Evolutionary conservation across 2,888 invertebrate genomes (phyloP), one percentile per base, ranked within the genome.

Genomic region (Trachelus stipa): DNA sequence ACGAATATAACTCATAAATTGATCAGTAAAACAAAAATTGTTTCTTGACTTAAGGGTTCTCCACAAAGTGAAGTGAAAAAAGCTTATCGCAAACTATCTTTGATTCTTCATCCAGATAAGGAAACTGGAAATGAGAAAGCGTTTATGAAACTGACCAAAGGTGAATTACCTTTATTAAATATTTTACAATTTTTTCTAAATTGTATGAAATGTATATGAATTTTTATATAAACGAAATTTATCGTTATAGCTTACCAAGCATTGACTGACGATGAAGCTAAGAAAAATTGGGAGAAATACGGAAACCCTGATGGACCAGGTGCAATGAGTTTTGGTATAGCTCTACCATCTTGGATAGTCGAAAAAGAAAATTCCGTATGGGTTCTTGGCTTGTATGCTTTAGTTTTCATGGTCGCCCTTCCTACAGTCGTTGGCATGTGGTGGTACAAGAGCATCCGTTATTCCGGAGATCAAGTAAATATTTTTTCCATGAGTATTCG

Each of bases 301-400:
- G 99, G 99, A 34, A 99, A 99, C 93, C 99, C 99, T 1, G 99
- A 99, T 93, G 99, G 99, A 4, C 99, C 99, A 0, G 99, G 98
- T 82, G 99, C 98, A 34, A 99, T 98, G 95, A 98, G 98, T 87
- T 99, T 99, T 94, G 99, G 99, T 79, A 99, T 99, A 90, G 99
- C 99, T 11, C 92, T 99, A 77, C 99, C 99, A 11, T 99, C 99
- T 77, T 99, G 99, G 99, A 98, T 99, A 91, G 98, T 99, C 12
- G 99, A 99, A 90, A 98, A 99, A 91, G 98, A 99, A 92, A 99
- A 99, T 91, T 99, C 99, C 84, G 95, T 99, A 34, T 99, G 98
- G 98, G 99, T 98, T 11, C 93, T 99, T 75, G 98, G 98, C 4
- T 93, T 98, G 1, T 99, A 99, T 92, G 98, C 97, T 6, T 93